These are phyloP conservation scores for Nothoprocta perdicaria DNA, from an alignment of 2,113 vertebrate species.

Conservation along the genomic window DNA sequence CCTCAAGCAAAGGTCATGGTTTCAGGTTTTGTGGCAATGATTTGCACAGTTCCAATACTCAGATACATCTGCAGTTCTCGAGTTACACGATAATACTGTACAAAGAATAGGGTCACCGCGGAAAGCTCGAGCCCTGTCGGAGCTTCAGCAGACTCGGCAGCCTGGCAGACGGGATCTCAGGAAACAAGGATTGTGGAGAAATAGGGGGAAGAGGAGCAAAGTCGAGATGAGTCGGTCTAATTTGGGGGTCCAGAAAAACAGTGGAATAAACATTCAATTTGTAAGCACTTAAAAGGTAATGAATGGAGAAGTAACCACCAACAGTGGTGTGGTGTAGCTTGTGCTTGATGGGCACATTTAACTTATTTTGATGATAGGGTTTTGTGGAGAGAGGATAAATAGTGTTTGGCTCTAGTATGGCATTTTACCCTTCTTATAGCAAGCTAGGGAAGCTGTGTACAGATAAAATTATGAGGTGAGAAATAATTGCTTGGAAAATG, in stretches of 20 bases:
- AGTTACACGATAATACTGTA: slow-evolving; percentile 50
- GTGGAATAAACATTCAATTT: not conserved
- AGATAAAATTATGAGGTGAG: not conserved
- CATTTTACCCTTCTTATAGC: not conserved
- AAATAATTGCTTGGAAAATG: not conserved
- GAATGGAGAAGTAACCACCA: not conserved
- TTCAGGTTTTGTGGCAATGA: slow-evolving; percentile 38
- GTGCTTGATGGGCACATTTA: not conserved
- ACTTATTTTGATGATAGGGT: not conserved
- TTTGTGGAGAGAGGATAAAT: not conserved
- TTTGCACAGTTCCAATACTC: slow-evolving; percentile 31
- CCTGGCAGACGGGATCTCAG: not conserved
- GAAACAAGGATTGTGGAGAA: not conserved
- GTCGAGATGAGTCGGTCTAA: not conserved
- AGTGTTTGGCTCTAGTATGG: not conserved
- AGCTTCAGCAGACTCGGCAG: not conserved
- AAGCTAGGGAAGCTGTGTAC: not conserved
- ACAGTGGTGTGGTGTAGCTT: not conserved
- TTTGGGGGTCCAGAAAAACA: not conserved
- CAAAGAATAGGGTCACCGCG: slow-evolving; percentile 10
- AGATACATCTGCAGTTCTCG: not conserved
- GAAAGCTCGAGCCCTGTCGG: not conserved
- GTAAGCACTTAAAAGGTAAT: not conserved
- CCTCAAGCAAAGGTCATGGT: slow-evolving; percentile 27
- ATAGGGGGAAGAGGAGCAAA: not conserved